Evolutionary conservation across 2,888 invertebrate genomes (phyloP).

Genomic region (Drosophila tripunctata): DNA sequence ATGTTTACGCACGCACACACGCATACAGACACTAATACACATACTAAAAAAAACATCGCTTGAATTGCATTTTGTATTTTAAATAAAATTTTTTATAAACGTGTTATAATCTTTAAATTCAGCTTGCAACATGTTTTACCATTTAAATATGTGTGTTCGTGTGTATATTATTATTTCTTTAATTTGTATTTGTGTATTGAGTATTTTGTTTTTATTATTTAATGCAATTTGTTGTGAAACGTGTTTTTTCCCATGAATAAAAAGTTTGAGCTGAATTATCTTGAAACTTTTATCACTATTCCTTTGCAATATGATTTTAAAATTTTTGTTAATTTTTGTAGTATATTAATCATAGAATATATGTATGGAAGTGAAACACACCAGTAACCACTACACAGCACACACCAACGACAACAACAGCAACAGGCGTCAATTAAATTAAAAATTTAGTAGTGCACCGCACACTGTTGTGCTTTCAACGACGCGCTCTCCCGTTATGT

Average conservation of each 20-base stretch:
- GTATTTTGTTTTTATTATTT: constrained; percentile 35
- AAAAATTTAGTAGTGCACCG: constrained; percentile 47
- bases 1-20: constrained; percentile 42
- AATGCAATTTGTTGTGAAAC: constrained; percentile 53
- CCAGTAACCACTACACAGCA: constrained; percentile 15
- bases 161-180: constrained; percentile 4
- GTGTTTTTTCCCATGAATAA: constrained; percentile 41
- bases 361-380: constrained; percentile 39
- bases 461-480: constrained; percentile 13
- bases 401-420: constrained; percentile 23
- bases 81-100: constrained; percentile 2
- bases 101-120: constrained; percentile 7
- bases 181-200: constrained; percentile 1
- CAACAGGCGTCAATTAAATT: constrained; percentile 58
- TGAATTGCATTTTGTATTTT: constrained; percentile 9
- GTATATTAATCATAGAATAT: constrained; percentile 51
- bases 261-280: constrained; percentile 16
- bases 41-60: constrained; percentile 1
- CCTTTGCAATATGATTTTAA: constrained; percentile 14
- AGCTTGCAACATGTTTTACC: constrained; percentile 23
- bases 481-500: constrained; percentile 20
- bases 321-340: constrained; percentile 60
- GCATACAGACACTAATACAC: constrained; percentile 21
- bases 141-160: not conserved
- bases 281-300: constrained; percentile 13